Conservation (phyloP, 2,113 vertebrate species). For the Abramis brama region DNA sequence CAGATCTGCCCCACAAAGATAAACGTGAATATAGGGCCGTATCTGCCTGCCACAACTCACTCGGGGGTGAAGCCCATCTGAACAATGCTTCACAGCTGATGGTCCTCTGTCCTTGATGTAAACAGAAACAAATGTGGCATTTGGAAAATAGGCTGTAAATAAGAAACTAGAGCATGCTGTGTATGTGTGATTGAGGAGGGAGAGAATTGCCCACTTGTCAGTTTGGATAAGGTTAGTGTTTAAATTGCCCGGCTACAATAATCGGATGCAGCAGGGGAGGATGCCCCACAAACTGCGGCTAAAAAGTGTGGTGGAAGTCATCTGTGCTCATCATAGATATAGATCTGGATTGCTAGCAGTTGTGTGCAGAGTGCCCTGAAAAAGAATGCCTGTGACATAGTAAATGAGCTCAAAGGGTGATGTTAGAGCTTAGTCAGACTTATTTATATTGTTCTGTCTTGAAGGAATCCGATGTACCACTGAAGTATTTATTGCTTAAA, state of each 20-base stretch:
- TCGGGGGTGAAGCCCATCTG: conserved; percentile 18
- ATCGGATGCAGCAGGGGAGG: conserved; percentile 61
- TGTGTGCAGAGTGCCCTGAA: neutral
- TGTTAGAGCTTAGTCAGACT: conserved; percentile 36
- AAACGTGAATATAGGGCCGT: neutral
- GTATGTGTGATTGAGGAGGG: conserved; percentile 52
- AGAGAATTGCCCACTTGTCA: conserved; percentile 74
- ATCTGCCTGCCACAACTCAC: neutral
- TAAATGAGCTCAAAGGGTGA: conserved; percentile 26
- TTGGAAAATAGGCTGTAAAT: conserved; percentile 70
- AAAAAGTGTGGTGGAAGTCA: neutral
- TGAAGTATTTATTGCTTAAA: conserved; percentile 49
- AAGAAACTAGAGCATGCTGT: conserved; percentile 52
- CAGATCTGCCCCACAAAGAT: conserved; percentile 33
- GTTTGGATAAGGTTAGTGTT: conserved; percentile 71
- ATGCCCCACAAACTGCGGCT: neutral
- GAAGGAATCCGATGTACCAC: conserved; percentile 16
- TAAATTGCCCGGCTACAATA: conserved; percentile 61
- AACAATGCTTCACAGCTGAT: conserved; percentile 38
- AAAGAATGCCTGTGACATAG: conserved; percentile 12
- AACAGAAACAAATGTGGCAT: conserved; percentile 70
- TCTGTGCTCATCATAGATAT: neutral
- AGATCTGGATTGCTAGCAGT: neutral
- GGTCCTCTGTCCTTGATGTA: conserved; percentile 53
- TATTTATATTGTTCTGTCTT: conserved; percentile 40